phyloP scores from a whole-genome alignment of 2,888 invertebrate species.

The Dynastes hyllus region DNA sequence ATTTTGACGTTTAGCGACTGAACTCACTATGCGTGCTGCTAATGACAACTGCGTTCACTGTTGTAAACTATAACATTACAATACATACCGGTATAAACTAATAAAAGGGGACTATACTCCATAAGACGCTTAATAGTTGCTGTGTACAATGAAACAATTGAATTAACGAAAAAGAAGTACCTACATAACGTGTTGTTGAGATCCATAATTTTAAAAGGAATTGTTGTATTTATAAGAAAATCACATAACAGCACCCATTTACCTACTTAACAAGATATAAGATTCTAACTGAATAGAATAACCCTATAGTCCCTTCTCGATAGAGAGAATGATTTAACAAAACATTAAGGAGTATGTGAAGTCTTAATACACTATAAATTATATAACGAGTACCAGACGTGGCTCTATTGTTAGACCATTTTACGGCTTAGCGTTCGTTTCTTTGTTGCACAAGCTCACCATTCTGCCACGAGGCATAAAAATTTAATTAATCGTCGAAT shows the following conservation, averaged over 20 bases:
- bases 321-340: slow-evolving; percentile 40
- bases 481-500: slow-evolving; percentile 41
- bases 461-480: slow-evolving; percentile 39
- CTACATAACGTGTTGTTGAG: neutral
- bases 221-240: neutral
- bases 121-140: too few relatives aligned
- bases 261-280: slow-evolving; percentile 13
- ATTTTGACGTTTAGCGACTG: too few relatives aligned
- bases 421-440: slow-evolving; percentile 36
- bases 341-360: slow-evolving; percentile 30
- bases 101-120: too few relatives aligned
- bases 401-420: slow-evolving; percentile 33
- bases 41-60: too few relatives aligned
- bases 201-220: neutral
- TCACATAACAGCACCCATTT: slow-evolving; percentile 7
- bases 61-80: too few relatives aligned
- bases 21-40: too few relatives aligned
- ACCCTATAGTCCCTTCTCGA: neutral
- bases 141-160: too few relatives aligned
- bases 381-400: slow-evolving; percentile 35
- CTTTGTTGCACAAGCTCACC: slow-evolving; percentile 34
- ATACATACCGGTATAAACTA: too few relatives aligned
- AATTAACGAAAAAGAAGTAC: too few relatives aligned
- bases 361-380: slow-evolving; percentile 37
- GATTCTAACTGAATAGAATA: slow-evolving; percentile 26